Base-by-base conservation (phyloP, 1,140 invertebrate genomes). In the Trichoplusia ni region DNA sequence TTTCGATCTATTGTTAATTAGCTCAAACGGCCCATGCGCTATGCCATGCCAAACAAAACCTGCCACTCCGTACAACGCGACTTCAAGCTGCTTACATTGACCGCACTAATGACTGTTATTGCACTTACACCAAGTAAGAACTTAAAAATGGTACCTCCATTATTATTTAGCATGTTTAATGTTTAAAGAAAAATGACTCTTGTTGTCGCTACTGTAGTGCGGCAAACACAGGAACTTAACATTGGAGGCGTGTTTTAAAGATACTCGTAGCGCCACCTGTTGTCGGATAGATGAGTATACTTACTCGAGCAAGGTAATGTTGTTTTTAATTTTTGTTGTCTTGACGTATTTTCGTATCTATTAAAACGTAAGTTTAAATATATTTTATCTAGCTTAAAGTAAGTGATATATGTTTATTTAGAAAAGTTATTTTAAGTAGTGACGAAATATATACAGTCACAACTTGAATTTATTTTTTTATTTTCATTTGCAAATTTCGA, bases 1-100 rank as follows among this genome's bases (percentile, higher is more conserved):
- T 84, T 86, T 82, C 81, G 82, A 84, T 88, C 84, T 88, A 88
- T 90, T 90, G 85, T 88, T 87, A 87, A 90, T 90, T 88, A 90
- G 84, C 82, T 88, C 86, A 87, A 87, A 85, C 87, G 85, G 81
- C 75, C 84, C 82, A 82, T 83, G 79, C 74, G 72, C 77, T 84
- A 77, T 75, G 73, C 75, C 70, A 72, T 76, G 69, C 75, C 60
- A 70, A 69, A 69, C 67, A 59, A 75, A 70, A 63, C 67, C 67
- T 62, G 67, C 64, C 56, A 53, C 63, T 29, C 62, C 61, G 38
- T 65, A 67, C 62, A 38, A 33, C 19, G 16, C 23, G n/a, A 37
- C 37, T 18, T 37, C 46, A 44, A 31, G 63, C 58, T 65, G 69
- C 62, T 42, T 29, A 9, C 40, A 23, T 23, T 6, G 21, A 53